Conservation (phyloP, 2,888 invertebrate species). For the Teinopalpus imperialis region DNA sequence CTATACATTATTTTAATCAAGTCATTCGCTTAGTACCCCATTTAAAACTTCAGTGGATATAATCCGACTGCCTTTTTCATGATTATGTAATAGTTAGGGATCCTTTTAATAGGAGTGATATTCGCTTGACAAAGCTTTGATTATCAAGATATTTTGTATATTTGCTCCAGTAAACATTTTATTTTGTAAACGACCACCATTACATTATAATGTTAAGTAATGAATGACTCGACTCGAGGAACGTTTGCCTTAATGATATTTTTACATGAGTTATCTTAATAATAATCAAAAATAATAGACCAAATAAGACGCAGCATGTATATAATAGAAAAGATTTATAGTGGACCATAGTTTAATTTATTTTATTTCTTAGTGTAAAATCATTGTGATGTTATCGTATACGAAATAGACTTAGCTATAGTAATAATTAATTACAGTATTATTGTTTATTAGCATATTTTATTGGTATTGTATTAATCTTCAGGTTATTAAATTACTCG, state of each 20-base stretch:
- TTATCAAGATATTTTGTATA: constrained; percentile 15
- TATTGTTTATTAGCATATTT: too few relatives aligned
- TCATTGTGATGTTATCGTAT: too few relatives aligned
- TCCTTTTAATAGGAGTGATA: constrained; percentile 13
- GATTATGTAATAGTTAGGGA: constrained; percentile 5
- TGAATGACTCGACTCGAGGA: constrained; percentile 8
- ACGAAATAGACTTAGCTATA: too few relatives aligned
- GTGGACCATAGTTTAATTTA: too few relatives aligned
- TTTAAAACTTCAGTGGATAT: background rate
- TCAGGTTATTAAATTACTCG: too few relatives aligned
- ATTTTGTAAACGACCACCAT: constrained; percentile 19
- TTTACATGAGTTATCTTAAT: constrained; percentile 3
- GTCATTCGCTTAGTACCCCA: too few relatives aligned
- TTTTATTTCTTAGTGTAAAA: too few relatives aligned
- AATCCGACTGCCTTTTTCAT: constrained; percentile 7
- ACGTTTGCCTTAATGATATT: constrained; percentile 13
- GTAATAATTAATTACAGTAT: too few relatives aligned
- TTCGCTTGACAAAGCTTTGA: constrained; percentile 13
- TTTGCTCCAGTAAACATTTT: constrained; percentile 18
- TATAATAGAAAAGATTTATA: too few relatives aligned
- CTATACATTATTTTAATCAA: background rate
- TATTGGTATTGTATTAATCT: too few relatives aligned
- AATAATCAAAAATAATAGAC: too few relatives aligned
- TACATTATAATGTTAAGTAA: constrained; percentile 22
- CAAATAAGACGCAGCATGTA: too few relatives aligned